Conservation (phyloP, 2,888 invertebrate species). For the Tetanocera ferruginea region DNA sequence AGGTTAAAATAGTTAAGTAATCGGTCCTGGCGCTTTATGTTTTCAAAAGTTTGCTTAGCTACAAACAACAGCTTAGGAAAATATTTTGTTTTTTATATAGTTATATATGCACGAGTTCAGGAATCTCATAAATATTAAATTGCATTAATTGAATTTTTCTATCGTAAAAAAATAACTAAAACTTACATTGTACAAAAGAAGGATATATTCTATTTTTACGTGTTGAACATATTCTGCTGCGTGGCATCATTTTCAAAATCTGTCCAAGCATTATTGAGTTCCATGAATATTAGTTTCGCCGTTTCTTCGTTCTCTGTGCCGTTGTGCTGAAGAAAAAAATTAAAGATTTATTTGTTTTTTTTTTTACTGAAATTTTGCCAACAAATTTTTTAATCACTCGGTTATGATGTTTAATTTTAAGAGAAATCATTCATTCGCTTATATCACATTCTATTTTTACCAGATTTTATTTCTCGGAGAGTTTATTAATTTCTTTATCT, state of each 20-base stretch:
- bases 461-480: too few relatives aligned
- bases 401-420: too few relatives aligned
- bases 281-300: slow-evolving; percentile 98
- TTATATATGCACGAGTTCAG: not conserved
- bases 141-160: slow-evolving; percentile 4
- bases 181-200: slow-evolving; percentile 9
- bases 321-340: slow-evolving; percentile 81
- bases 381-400: too few relatives aligned
- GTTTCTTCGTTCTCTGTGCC: slow-evolving; percentile 93
- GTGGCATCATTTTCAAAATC: slow-evolving; percentile 88
- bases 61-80: not conserved
- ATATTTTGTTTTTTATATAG: not conserved
- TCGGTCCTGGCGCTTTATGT: slow-evolving; percentile 54
- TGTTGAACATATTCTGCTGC: slow-evolving; percentile 80
- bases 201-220: slow-evolving; percentile 52
- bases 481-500: too few relatives aligned
- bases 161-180: slow-evolving; percentile 21
- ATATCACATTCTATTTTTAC: too few relatives aligned
- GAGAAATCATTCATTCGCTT: too few relatives aligned
- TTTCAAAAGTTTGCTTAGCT: not conserved
- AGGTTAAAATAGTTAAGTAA: slow-evolving; percentile 61
- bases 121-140: slow-evolving; percentile 11
- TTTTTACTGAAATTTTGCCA: too few relatives aligned
- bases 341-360: not conserved
- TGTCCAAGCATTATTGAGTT: slow-evolving; percentile 98